Evolutionary conservation across 2,797 vertebrate species (phyloP).

Genomic region (Phrynocephalus guinanensis): DNA sequence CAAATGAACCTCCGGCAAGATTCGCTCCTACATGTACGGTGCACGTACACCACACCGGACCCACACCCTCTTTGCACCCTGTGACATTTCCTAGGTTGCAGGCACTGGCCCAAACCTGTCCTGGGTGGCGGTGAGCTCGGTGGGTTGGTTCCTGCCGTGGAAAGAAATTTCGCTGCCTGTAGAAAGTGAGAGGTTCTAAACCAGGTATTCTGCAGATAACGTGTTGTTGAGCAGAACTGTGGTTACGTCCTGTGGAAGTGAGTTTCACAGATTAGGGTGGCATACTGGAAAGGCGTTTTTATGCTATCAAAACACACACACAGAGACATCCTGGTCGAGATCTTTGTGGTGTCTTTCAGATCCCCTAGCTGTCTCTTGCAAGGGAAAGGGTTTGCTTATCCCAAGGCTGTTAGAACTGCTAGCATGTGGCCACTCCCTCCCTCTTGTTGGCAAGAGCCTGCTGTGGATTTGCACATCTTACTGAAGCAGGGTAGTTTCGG

Average conservation of each 20-base stretch:
- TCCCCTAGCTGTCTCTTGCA: neutral
- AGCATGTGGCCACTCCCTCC: neutral
- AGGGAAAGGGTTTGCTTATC: neutral
- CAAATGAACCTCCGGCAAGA: neutral
- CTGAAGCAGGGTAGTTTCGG: neutral
- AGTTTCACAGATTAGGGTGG: neutral
- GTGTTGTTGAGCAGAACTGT: no score
- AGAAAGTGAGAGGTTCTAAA: neutral
- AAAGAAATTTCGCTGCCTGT: neutral
- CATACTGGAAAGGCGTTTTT: neutral
- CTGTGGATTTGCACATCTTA: neutral
- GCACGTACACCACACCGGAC: neutral
- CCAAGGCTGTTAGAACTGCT: neutral
- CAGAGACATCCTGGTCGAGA: neutral
- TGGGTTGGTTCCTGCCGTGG: neutral
- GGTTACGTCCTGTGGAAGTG: neutral
- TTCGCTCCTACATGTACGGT: neutral
- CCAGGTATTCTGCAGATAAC: no score
- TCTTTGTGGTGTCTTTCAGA: neutral
- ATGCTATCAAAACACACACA: no score
- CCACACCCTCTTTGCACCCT: neutral
- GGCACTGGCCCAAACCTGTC: neutral
- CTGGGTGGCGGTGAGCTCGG: neutral
- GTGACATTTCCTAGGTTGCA: no score
- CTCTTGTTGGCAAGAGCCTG: neutral